Evolutionary conservation across 2,888 invertebrate genomes (phyloP).

Genomic region (Lycaena phlaeas): DNA sequence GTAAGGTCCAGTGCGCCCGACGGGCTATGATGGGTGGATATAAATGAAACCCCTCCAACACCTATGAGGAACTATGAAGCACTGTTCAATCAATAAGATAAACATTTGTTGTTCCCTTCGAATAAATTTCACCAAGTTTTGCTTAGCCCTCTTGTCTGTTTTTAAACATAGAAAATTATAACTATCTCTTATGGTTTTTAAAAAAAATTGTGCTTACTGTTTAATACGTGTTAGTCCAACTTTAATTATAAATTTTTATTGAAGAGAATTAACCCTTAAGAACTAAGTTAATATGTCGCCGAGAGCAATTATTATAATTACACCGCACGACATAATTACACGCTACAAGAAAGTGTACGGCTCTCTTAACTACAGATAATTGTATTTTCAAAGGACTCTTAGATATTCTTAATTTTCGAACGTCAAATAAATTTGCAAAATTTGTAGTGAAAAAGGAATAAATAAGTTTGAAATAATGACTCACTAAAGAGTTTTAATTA

Average conservation of each 20-base stretch:
- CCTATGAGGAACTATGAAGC: too few relatives aligned
- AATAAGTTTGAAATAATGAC: neutral
- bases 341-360: conserved; percentile 44
- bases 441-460: conserved; percentile 20
- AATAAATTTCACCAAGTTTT: too few relatives aligned
- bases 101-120: too few relatives aligned
- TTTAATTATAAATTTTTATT: too few relatives aligned
- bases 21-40: too few relatives aligned
- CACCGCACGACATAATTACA: conserved; percentile 54
- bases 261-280: conserved; percentile 22
- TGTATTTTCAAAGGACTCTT: conserved; percentile 54
- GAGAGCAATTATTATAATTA: conserved; percentile 67
- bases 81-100: too few relatives aligned
- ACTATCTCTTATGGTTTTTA: neutral
- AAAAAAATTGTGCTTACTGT: conserved; percentile 7
- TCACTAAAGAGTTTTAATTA: neutral
- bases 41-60: too few relatives aligned
- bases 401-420: conserved; percentile 44
- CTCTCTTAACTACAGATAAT: conserved; percentile 49
- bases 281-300: conserved; percentile 54
- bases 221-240: too few relatives aligned
- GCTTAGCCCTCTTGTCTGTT: too few relatives aligned
- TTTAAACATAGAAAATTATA: neutral
- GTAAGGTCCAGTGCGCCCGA: too few relatives aligned
- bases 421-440: conserved; percentile 29